A percentile compares a stretch with the other conserved stretches of the same genome.
Evolutionary conservation across 2,888 invertebrate genomes (phyloP).

Genomic region (Agyllia agylla): DNA sequence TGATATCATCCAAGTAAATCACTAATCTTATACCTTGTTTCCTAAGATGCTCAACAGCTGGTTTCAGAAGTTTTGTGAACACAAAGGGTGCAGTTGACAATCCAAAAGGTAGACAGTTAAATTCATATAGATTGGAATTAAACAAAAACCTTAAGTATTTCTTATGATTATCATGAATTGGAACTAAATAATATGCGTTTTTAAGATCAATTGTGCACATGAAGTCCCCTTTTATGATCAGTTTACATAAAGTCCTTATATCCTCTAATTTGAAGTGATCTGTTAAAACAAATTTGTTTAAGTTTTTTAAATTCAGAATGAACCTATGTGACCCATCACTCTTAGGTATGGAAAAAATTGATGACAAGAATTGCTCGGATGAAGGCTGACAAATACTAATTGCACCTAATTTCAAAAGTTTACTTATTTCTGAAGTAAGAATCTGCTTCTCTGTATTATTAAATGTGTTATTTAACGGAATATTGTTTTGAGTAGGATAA

Average conservation of each 20-base stretch:
- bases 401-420: background rate
- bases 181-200: background rate
- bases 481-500: background rate
- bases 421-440: background rate
- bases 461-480: background rate
- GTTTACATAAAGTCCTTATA: background rate
- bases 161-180: background rate
- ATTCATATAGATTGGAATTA: background rate
- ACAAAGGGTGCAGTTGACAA: background rate
- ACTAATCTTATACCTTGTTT: background rate
- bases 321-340: background rate
- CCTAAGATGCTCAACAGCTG: background rate
- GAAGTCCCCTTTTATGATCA: background rate
- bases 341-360: background rate
- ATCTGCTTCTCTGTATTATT: background rate
- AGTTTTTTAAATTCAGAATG: background rate
- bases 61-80: background rate
- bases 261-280: background rate
- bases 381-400: background rate
- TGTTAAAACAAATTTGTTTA: background rate
- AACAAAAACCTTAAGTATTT: background rate
- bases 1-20: background rate
- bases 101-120: background rate
- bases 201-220: background rate
- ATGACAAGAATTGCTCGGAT: background rate